Evolutionary conservation across 2,888 invertebrate species (phyloP).

Genomic region (Eristalis intricaria): DNA sequence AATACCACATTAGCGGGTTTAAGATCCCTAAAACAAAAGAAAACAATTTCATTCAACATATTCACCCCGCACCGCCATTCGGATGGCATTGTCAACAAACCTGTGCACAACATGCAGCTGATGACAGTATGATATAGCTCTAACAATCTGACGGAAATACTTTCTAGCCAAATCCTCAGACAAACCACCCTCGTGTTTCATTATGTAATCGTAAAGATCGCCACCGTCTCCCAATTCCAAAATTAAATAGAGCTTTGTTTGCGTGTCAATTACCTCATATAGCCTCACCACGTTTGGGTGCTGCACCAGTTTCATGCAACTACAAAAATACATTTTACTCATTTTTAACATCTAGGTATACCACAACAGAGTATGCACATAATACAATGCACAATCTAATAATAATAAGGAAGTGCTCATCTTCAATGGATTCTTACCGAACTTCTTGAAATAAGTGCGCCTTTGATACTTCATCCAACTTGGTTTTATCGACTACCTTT

Average conservation of each 20-base stretch:
- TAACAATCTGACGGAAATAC: constrained; percentile 98
- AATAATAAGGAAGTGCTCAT: constrained; percentile 32
- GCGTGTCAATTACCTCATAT: constrained; percentile 99
- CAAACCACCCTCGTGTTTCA: constrained; percentile 95
- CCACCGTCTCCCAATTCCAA: constrained; percentile 99
- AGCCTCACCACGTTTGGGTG: constrained; percentile 99
- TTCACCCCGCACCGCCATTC: not conserved
- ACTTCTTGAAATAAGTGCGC: constrained; percentile 98
- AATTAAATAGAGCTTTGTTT: constrained; percentile 97
- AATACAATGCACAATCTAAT: constrained; percentile 36
- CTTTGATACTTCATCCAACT: constrained; percentile 96
- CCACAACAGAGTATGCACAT: constrained; percentile 17
- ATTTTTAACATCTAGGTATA: not conserved
- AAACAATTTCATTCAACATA: not conserved
- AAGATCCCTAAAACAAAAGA: constrained; percentile 87
- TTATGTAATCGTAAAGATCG: constrained; percentile 99
- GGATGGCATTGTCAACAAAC: constrained; percentile 71
- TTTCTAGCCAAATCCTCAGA: constrained; percentile 91
- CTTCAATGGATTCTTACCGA: constrained; percentile 77
- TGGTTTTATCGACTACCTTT: constrained; percentile 99
- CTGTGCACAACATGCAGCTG: constrained; percentile 87
- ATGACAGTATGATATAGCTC: constrained; percentile 99
- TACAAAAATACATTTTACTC: constrained; percentile 74
- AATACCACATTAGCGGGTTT: constrained; percentile 99
- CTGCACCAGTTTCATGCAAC: constrained; percentile 99